Conservation (phyloP, 2,888 invertebrate genomes). For the Phengaris alcon region DNA sequence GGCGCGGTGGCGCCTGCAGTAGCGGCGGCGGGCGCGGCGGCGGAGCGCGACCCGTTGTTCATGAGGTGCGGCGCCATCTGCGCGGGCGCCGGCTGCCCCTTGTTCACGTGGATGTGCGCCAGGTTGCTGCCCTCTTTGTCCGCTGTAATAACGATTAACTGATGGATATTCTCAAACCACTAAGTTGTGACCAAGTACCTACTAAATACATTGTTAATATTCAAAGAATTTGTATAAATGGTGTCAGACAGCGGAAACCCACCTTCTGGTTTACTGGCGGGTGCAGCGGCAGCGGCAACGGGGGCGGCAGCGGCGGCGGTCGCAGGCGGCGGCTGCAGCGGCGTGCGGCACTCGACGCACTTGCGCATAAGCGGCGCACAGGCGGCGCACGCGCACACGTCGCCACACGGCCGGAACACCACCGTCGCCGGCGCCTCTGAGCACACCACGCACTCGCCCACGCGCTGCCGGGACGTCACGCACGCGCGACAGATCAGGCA, state of each 20-base stretch:
- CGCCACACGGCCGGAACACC: conserved; percentile 96
- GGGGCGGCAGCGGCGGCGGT: conserved; percentile 55
- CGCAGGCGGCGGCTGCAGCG: conserved; percentile 72
- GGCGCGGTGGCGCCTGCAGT: conserved; percentile 37
- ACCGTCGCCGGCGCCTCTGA: conserved; percentile 95
- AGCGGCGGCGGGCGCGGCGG: conserved; percentile 37
- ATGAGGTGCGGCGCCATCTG: conserved; percentile 70
- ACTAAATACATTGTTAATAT: no score
- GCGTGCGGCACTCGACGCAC: conserved; percentile 95
- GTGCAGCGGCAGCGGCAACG: conserved; percentile 54
- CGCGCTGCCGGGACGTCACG: conserved; percentile 88
- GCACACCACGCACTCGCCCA: conserved; percentile 97
- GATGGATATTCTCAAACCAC: no score
- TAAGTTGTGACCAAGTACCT: no score
- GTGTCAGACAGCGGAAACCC: neutral
- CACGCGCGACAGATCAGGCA: conserved; percentile 95
- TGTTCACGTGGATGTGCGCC: conserved; percentile 70
- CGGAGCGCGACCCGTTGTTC: conserved; percentile 66
- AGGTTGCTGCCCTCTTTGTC: conserved; percentile 65
- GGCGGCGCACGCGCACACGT: conserved; percentile 92
- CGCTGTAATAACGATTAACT: conserved; percentile 43
- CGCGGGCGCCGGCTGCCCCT: conserved; percentile 68
- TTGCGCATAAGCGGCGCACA: conserved; percentile 98
- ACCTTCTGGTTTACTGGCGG: conserved; percentile 35
- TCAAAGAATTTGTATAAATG: no score